Evolutionary conservation across 2,888 invertebrate genomes (phyloP), one percentile per base, ranked within the genome.

Genomic region (Operophtera brumata): DNA sequence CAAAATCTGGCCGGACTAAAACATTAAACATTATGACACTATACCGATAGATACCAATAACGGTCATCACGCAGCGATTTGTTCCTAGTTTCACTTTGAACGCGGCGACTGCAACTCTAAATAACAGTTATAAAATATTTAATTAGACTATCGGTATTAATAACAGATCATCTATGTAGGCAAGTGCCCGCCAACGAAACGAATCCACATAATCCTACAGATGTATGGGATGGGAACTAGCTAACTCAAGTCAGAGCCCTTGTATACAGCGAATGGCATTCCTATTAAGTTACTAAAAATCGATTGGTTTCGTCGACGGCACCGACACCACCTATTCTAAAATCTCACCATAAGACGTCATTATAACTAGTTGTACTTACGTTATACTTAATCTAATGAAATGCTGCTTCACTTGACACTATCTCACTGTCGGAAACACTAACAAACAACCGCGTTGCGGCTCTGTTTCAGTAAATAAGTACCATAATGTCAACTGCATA

Each of bases 401-500:
- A 84, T 82, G 82, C 82, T 77, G 66, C 72, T 73, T 73, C 66
- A 68, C 68, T 72, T 71, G 72, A 74, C 73, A 71, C 64, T 71
- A 71, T 78, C 75, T 82, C 78, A 80, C 78, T 78, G 73, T 69
- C 63, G 70, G 67, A 68, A 66, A 64, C 49, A 61, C 44, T 60
- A 59, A 59, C 62, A 61, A 57, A 67, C 62, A 67, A 70, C 63
- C 63, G 61, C 45, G 37, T 36, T 53, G 53, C 57, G 44, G 56
- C 55, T 54, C 35, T 6, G 14, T 14, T 44, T 30, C 3, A 30
- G 9, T 35, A n/a, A 3, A 20, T 20, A 20, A 20, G 20, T 20
- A 4, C 20, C 2, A 20, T 20, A 3, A 20, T 20, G 20, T 20
- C 20, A 20, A 20, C 4, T 20, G 20, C 20, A n/a, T n/a, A n/a